Conservation (phyloP, 2,113 vertebrate genomes). For the Rostratula benghalensis region DNA sequence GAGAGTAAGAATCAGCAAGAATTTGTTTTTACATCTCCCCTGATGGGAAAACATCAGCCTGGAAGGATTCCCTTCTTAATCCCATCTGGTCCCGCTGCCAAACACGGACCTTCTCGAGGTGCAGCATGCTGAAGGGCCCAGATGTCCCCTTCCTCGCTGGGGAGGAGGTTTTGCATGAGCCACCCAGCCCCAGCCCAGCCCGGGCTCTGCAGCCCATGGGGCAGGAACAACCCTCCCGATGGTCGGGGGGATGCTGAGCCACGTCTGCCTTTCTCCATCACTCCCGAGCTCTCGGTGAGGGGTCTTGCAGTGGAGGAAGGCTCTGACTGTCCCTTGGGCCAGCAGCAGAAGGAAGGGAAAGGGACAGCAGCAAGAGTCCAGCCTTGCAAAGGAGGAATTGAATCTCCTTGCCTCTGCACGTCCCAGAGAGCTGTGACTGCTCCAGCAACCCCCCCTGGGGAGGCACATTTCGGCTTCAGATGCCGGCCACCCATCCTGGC, state of each 20-base stretch:
- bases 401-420: background rate
- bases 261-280: background rate
- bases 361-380: background rate
- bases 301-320: background rate
- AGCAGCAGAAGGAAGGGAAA: background rate
- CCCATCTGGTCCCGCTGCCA: background rate
- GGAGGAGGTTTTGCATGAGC: background rate
- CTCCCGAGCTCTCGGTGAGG: background rate
- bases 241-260: accelerated
- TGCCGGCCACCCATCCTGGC: accelerated
- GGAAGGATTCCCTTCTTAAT: background rate
- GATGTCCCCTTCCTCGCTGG: background rate
- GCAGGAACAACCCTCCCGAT: background rate
- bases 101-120: background rate
- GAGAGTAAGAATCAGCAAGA: no score
- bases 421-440: background rate
- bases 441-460: background rate
- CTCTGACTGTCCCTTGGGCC: background rate
- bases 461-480: background rate
- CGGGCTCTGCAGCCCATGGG: background rate
- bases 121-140: background rate
- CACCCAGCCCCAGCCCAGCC: background rate
- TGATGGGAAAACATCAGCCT: background rate
- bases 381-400: background rate
- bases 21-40: background rate